phyloP scores from a whole-genome alignment of 2,797 vertebrate species.

The Cuniculus paca region DNA sequence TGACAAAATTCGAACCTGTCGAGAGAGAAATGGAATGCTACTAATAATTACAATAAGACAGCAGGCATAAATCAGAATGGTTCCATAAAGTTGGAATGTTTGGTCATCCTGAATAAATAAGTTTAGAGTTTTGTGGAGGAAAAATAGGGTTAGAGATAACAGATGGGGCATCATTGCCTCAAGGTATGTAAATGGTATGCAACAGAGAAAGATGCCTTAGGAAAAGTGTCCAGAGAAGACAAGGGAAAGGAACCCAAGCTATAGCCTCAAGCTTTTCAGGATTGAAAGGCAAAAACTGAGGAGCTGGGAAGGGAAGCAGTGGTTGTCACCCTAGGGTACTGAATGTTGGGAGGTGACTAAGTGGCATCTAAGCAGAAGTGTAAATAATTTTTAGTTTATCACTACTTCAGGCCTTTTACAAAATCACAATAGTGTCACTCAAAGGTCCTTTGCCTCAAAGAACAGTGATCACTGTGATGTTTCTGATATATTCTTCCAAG shows the following conservation, averaged over 20 bases:
- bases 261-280: not conserved
- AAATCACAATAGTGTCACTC: not conserved
- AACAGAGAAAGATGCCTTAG: not conserved
- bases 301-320: not conserved
- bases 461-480: not conserved
- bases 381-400: not conserved
- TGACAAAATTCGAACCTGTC: not conserved
- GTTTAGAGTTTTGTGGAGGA: not conserved
- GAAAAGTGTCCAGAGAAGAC: not conserved
- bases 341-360: too few relatives aligned
- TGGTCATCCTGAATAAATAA: not conserved
- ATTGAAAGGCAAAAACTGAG: not conserved
- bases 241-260: not conserved
- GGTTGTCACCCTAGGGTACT: not conserved
- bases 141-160: not conserved
- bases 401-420: not conserved
- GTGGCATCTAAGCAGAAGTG: not conserved
- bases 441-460: not conserved
- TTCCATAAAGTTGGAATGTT: not conserved
- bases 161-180: not conserved
- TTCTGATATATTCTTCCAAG: not conserved
- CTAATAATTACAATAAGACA: not conserved
- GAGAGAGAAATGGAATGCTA: not conserved
- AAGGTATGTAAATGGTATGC: too few relatives aligned
- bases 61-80: not conserved